Evolutionary conservation across 2,888 invertebrate genomes (phyloP), one percentile per base, ranked within the genome.

Genomic region (Agapostemon virescens): DNA sequence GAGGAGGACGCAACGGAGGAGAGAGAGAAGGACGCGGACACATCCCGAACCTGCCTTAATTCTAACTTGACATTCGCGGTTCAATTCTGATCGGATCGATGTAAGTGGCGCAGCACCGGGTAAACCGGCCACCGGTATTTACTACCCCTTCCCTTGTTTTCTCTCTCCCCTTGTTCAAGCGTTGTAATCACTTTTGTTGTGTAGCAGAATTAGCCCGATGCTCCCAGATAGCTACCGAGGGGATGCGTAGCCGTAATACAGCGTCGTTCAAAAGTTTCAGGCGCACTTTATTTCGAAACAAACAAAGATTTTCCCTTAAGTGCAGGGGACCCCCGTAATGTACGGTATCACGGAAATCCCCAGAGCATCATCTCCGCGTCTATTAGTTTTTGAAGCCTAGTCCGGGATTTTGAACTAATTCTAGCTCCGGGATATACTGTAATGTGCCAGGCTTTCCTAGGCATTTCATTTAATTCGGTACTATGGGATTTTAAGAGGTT

Each of bases 41-140:
- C 87, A 88, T 89, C 91, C 92, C 90, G 90, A 90, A 91, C 92
- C 92, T 92, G 86, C 91, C 92, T 89, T 91, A 92, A 92, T 90
- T 89, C 86, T 87, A 89, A 89, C 88, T 89, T 87, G 89, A 90
- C 90, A 90, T 90, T 91, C 90, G 90, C 88, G 88, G 89, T 89
- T 90, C 90, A 89, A 89, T 90, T 90, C 89, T 86, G 89, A 92
- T 91, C 90, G 89, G 88, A 91, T 91, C 90, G 90, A 91, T 91
- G 89, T 88, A 85, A 79, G 81, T 79, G 74, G 79, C 79, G 76
- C 87, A 73, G 63, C 80, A 82, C 73, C 85, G 81, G 77, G 81
- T 72, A 67, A 80, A 79, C 79, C 82, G 72, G 82, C 82, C 79
- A 81, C 84, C 77, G 70, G 73, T 86, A 85, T 86, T 84, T 85